A percentile compares a stretch with the other conserved stretches of the same genome.
Evolutionary conservation across 2,797 vertebrate genomes (phyloP).

Genomic region (Cyclura pinguis): DNA sequence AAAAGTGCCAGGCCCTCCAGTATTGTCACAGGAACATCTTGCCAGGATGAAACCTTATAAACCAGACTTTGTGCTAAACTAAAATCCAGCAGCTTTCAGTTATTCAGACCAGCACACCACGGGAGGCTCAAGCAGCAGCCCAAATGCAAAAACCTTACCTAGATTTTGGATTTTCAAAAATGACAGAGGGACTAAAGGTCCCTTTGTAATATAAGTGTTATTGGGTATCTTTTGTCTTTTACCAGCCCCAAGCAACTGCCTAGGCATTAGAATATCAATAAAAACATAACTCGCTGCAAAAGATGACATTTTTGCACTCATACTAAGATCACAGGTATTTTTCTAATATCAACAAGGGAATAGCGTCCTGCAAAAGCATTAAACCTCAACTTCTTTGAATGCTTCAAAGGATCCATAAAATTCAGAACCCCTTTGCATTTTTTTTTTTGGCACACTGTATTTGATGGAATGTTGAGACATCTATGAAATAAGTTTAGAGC

Average conservation of each 20-base stretch:
- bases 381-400: slow-evolving; percentile 34
- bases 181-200: slow-evolving; percentile 21
- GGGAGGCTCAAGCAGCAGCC: neutral
- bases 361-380: slow-evolving; percentile 35
- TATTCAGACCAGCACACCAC: neutral
- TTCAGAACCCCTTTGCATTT: slow-evolving; percentile 18
- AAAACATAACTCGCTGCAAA: neutral
- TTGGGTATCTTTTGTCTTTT: slow-evolving; percentile 34
- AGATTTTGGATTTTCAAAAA: neutral
- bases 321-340: slow-evolving; percentile 31
- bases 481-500: neutral
- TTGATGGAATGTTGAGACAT: neutral
- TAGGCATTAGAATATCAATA: slow-evolving; percentile 44
- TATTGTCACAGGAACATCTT: neutral
- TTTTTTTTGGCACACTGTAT: neutral
- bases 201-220: neutral
- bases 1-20: neutral
- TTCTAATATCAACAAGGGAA: slow-evolving; percentile 56
- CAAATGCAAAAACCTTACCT: neutral
- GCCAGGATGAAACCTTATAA: neutral
- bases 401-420: slow-evolving; percentile 42
- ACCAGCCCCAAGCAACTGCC: slow-evolving; percentile 8
- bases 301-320: slow-evolving; percentile 16
- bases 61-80: neutral
- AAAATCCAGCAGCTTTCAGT: slow-evolving; percentile 8